phyloP scores from a whole-genome alignment of 2,888 invertebrate species.

The Drosophila putrida region DNA sequence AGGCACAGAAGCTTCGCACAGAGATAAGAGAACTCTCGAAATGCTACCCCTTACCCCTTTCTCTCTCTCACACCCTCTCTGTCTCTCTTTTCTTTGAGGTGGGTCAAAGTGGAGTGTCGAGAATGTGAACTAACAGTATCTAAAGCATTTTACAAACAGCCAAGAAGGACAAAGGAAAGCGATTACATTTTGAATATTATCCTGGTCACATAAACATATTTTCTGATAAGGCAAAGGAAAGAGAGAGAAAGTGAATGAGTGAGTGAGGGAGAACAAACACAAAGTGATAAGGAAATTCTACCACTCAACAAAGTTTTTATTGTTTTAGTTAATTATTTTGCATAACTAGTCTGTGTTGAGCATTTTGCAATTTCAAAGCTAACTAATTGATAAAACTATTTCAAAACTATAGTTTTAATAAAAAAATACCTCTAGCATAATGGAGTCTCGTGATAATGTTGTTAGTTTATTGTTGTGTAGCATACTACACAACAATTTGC shows the following conservation, averaged over 20 bases:
- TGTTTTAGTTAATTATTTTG: neutral
- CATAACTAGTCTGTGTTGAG: too few relatives aligned
- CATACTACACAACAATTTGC: too few relatives aligned
- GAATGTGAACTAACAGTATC: slow-evolving; percentile 3
- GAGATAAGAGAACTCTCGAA: slow-evolving; percentile 38
- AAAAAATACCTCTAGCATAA: too few relatives aligned
- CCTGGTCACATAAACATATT: slow-evolving; percentile 4
- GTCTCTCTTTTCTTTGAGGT: too few relatives aligned
- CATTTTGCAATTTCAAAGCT: too few relatives aligned
- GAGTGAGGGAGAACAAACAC: neutral
- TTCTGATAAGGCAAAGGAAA: slow-evolving; percentile 12
- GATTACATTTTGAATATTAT: slow-evolving; percentile 20
- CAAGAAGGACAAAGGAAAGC: neutral
- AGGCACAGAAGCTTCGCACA: slow-evolving; percentile 6
- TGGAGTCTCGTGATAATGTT: too few relatives aligned
- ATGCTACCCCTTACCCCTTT: neutral
- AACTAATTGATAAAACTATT: too few relatives aligned
- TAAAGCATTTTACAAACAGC: neutral
- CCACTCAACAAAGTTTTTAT: neutral
- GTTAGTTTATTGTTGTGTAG: too few relatives aligned
- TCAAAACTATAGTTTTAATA: too few relatives aligned
- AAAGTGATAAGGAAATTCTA: neutral
- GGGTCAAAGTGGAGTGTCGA: slow-evolving; percentile 4
- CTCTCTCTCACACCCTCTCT: neutral
- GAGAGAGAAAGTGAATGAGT: neutral